Evolutionary conservation across 2,113 vertebrate species (phyloP).

Genomic region (Verasper variegatus): DNA sequence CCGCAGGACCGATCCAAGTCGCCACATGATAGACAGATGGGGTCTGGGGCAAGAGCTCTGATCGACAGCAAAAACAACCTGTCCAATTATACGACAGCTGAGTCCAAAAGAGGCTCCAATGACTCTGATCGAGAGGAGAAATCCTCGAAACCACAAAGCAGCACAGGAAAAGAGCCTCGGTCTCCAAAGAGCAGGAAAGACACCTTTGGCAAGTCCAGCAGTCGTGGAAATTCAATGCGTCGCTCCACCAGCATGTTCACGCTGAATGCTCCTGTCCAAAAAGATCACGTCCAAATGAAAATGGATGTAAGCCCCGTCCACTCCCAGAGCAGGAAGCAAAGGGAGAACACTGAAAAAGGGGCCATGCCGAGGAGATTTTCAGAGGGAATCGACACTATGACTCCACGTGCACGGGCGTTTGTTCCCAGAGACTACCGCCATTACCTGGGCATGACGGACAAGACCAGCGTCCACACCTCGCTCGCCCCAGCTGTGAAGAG

Average conservation of each 20-base stretch:
- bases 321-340: constrained; percentile 62
- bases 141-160: constrained; percentile 38
- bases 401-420: constrained; percentile 72
- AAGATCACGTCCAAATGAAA: constrained; percentile 49
- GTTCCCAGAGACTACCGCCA: constrained; percentile 79
- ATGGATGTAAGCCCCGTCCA: constrained; percentile 57
- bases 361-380: constrained; percentile 23
- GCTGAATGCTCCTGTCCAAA: constrained; percentile 53
- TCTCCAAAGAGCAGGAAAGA: constrained; percentile 64
- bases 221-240: constrained; percentile 63
- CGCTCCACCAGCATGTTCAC: constrained; percentile 77
- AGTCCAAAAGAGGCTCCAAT: constrained; percentile 57
- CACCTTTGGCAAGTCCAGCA: constrained; percentile 53
- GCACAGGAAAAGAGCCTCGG: constrained; percentile 49
- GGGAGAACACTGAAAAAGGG: constrained; percentile 48
- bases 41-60: constrained; percentile 16
- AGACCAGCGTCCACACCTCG: constrained; percentile 39
- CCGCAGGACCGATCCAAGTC: constrained; percentile 53
- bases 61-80: constrained; percentile 51
- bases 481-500: constrained; percentile 1
- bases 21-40: constrained; percentile 48
- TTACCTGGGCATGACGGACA: constrained; percentile 73
- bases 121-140: constrained; percentile 59
- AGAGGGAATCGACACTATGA: constrained; percentile 52
- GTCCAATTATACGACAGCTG: constrained; percentile 16